These are phyloP conservation scores for Scopus umbretta DNA, from an alignment of 2,113 vertebrate species.

Conservation along the genomic window DNA sequence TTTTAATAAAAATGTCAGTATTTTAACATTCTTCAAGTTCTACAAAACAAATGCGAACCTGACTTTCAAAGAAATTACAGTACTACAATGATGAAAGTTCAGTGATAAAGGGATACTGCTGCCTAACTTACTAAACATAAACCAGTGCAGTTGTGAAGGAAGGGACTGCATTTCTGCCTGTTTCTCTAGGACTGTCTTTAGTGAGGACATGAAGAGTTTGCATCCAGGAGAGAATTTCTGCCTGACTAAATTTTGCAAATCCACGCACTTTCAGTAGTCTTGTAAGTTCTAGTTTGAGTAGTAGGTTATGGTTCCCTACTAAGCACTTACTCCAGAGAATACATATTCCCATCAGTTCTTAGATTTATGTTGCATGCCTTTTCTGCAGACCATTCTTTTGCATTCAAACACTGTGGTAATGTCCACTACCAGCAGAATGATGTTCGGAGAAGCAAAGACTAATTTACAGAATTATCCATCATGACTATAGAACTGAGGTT, in stretches of 20 bases:
- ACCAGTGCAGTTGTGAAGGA: background rate
- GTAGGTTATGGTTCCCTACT: background rate
- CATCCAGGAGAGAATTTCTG: background rate
- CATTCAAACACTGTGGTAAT: background rate
- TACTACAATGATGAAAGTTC: background rate
- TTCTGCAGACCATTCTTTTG: background rate
- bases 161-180: background rate
- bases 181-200: background rate
- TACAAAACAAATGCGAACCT: background rate
- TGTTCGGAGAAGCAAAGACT: background rate
- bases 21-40: conserved; percentile 18
- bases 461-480: background rate
- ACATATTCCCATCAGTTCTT: background rate
- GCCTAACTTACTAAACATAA: background rate
- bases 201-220: background rate
- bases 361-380: background rate
- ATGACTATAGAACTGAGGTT: background rate
- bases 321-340: background rate
- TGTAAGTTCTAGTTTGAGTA: background rate
- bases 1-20: conserved; percentile 43
- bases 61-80: background rate
- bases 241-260: background rate
- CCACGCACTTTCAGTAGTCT: fast-evolving
- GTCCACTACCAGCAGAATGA: background rate
- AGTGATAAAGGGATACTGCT: background rate